Percentiles rank a stretch among this genome's conserved stretches.
Conservation (phyloP, 2,797 vertebrate genomes). For the Macropodus opercularis region DNA sequence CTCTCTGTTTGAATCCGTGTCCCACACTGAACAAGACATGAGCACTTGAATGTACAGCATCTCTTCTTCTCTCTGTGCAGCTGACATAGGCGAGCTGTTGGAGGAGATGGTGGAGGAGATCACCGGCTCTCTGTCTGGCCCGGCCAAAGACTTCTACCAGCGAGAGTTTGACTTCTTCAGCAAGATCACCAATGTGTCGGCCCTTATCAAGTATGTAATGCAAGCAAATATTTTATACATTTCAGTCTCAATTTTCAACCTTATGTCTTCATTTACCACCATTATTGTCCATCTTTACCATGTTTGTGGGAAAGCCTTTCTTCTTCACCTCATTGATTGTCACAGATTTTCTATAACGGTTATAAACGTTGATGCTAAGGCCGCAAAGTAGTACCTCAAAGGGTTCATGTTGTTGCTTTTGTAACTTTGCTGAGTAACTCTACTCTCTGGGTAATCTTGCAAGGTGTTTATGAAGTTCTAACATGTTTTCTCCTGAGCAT, state of each 20-base stretch:
- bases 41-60: neutral
- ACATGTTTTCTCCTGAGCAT: slow-evolving; percentile 25
- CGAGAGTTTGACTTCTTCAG: slow-evolving; percentile 96
- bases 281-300: too few relatives aligned
- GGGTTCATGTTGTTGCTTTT: neutral
- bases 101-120: slow-evolving; percentile 94
- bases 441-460: slow-evolving; percentile 6
- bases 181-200: slow-evolving; percentile 95
- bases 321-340: too few relatives aligned
- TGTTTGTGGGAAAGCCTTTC: too few relatives aligned
- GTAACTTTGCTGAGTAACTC: neutral
- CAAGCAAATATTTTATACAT: too few relatives aligned
- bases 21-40: too few relatives aligned
- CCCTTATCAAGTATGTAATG: slow-evolving; percentile 94
- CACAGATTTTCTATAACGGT: too few relatives aligned
- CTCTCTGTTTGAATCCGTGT: neutral
- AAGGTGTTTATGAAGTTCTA: slow-evolving; percentile 45
- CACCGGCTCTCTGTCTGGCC: slow-evolving; percentile 91
- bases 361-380: too few relatives aligned
- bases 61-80: slow-evolving; percentile 62
- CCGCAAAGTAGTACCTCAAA: too few relatives aligned
- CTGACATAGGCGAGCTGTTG: slow-evolving; percentile 93
- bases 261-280: too few relatives aligned
- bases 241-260: too few relatives aligned
- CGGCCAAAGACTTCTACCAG: slow-evolving; percentile 95